Base-by-base conservation (phyloP, 1,140 invertebrate species). In the Triops longicaudatus region DNA sequence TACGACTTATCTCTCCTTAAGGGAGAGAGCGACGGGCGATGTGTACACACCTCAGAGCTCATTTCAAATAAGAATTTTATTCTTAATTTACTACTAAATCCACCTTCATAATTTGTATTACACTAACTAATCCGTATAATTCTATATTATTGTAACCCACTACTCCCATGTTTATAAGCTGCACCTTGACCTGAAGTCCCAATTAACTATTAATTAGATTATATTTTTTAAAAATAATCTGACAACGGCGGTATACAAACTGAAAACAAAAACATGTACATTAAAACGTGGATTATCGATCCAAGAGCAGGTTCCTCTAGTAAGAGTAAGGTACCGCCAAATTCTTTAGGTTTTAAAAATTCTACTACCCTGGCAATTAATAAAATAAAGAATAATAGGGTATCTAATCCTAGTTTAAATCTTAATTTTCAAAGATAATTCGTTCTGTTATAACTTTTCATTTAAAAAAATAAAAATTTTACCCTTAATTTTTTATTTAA, bases 11-110 rank as follows among this genome's bases (percentile, higher is more conserved):
- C 86, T 85, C 84, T 85, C 83, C 83, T 80, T 86, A 80, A 75
- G 14, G 86, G 86, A 84, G 85, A 88, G 86, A 90, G 84, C 85
- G 89, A 90, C 88, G 88, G 88, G 88, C 88, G 86, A 89, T 90
- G 86, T 89, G 87, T 88, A 84, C 87, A 87, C 85, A 86, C 84
- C 84, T 84, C 83, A 85, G 82, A 84, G 80, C 82, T 82, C 78
- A 81, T 84, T 83, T 84, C 82, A 84, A 83, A 77, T 82, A 81
- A 83, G 81, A 50, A 0, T 80, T 75, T 76, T 79, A 79, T 72
- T 73, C 42, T 75, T 81, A 81, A 77, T 83, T 87, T 87, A 87
- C 83, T 83, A 78, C 84, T 83, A 88, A 88, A 88, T 89, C 84
- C 85, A 83, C 77, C 83, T 87, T 85, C 37, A 83, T 78, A 78